Base-by-base conservation (phyloP, 1,140 invertebrate genomes). In the Bursaphelenchus mucronatus region DNA sequence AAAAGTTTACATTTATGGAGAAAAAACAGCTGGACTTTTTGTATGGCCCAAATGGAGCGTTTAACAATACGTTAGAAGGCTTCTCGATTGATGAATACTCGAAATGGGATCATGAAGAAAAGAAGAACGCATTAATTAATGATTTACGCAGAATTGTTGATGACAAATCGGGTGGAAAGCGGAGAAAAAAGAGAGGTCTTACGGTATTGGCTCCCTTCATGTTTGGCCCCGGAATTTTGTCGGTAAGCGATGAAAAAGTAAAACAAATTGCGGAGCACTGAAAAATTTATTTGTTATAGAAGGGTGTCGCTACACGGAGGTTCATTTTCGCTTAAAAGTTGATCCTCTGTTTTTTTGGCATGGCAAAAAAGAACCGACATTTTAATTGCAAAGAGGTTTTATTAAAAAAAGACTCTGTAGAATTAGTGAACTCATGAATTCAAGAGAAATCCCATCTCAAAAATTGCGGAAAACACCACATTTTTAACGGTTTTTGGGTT, bases 1-100 rank as follows among this genome's bases (percentile, higher is more conserved):
- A 39, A 39, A 59, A 59, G 40, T 59, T 44, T 9, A 59, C 57
- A 11, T 59, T 59, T 39, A 39, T 59, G 44, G 45, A 59, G 40
- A 19, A 11, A 39, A 39, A 59, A 9, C 57, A 59, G 41, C 11
- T 39, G 13, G 21, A 59, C 19, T 15, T 59, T 6, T 40, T 59
- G 13, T 59, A 59, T 39, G 57, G 57, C 13, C 10, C 13, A 17
- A 59, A 59, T 11, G 57, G 57, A 44, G 13, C 57, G 40, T 59
- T 44, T 9, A 59, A 59, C 7, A 59, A 59, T 44, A 59, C 57
- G 45, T 39, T 59, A 3, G 57, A 30, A 30, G 30, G 41, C 13
- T 44, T 59, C 9, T 39, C 41, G 2, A 13, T 59, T 8, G 45
- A 59, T 6, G 57, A 59, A 39, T 59, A 59, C 40, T 39, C 57